phyloP scores from a whole-genome alignment of 2,888 invertebrate genomes.

The Erynnis tages region DNA sequence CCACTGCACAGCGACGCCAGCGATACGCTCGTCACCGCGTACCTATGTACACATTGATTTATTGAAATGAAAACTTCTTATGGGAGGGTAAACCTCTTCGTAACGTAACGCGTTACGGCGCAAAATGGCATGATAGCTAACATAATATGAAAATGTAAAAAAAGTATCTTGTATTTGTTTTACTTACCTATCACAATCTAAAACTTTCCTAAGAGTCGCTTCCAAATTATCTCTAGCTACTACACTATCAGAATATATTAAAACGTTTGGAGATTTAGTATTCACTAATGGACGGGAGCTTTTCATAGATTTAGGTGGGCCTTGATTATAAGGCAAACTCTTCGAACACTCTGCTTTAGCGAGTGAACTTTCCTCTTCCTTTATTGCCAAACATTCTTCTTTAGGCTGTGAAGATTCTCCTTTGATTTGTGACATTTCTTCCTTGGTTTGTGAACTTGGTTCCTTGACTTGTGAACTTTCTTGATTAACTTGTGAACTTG shows the following conservation, averaged over 20 bases:
- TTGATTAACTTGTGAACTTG: slow-evolving; percentile 53
- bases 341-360: slow-evolving; percentile 52
- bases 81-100: too few relatives aligned
- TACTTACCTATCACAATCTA: slow-evolving; percentile 86
- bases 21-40: slow-evolving; percentile 84
- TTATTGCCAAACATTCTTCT: not conserved
- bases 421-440: slow-evolving; percentile 42
- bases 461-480: slow-evolving; percentile 34
- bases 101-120: too few relatives aligned
- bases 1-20: slow-evolving; percentile 63
- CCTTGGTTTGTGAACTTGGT: not conserved
- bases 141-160: not conserved
- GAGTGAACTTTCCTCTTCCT: slow-evolving; percentile 30
- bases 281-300: slow-evolving; percentile 78
- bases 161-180: not conserved
- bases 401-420: slow-evolving; percentile 46
- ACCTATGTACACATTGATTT: slow-evolving; percentile 71
- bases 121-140: too few relatives aligned
- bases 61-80: too few relatives aligned
- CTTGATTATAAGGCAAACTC: slow-evolving; percentile 49
- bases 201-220: slow-evolving; percentile 84
- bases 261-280: slow-evolving; percentile 89
- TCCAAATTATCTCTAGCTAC: slow-evolving; percentile 88
- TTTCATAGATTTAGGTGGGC: slow-evolving; percentile 64
- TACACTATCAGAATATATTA: slow-evolving; percentile 90